Evolutionary conservation across 2,113 vertebrate species (phyloP).

Genomic region (Entelurus aequoreus): DNA sequence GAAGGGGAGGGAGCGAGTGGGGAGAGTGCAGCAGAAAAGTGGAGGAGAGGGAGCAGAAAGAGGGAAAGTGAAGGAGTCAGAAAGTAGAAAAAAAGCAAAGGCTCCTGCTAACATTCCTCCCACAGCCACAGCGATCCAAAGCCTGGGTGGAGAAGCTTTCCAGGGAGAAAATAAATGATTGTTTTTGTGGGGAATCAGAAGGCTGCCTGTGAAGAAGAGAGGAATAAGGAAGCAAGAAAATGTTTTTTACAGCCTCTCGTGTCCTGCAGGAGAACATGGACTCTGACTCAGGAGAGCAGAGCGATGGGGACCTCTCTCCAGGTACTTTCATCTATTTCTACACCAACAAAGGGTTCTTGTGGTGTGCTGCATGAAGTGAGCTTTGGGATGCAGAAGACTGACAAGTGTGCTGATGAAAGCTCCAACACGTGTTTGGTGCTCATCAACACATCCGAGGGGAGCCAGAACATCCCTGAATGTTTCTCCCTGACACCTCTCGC

Average conservation of each 20-base stretch:
- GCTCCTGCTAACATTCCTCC: constrained; percentile 54
- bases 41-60: constrained; percentile 45
- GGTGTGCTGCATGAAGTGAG: neutral
- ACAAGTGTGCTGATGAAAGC: constrained; percentile 29
- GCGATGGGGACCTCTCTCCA: constrained; percentile 88
- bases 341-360: neutral
- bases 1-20: no score
- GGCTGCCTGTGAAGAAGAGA: constrained; percentile 24
- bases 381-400: constrained; percentile 26
- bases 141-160: constrained; percentile 36
- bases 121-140: constrained; percentile 49
- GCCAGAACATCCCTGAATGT: constrained; percentile 10
- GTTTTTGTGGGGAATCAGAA: constrained; percentile 11
- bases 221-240: constrained; percentile 19
- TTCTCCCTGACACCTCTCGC: neutral
- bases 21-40: constrained; percentile 41
- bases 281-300: constrained; percentile 93
- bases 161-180: constrained; percentile 7
- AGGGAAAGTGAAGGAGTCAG: constrained; percentile 50
- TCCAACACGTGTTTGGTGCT: constrained; percentile 56
- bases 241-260: constrained; percentile 40
- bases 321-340: constrained; percentile 65
- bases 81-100: constrained; percentile 42
- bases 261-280: constrained; percentile 79
- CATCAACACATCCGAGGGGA: constrained; percentile 45